Evolutionary conservation across 2,797 vertebrate genomes (phyloP), one percentile per base, ranked within the genome.

Genomic region (Pagetopsis macropterus): DNA sequence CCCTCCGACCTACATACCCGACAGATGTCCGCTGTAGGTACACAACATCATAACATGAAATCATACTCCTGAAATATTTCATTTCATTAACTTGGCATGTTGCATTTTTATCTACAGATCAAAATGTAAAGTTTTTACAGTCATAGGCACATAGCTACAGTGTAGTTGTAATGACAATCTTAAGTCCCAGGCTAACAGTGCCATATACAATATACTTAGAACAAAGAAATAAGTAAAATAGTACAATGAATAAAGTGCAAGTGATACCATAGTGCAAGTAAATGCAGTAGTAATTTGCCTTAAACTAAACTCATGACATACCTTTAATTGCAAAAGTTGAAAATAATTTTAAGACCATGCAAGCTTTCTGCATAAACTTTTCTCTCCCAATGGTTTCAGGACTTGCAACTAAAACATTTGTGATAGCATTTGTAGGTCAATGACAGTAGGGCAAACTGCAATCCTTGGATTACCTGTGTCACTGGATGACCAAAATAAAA

Each of bases 1-100:
- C 97, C 98, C 92, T 99, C 98, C 0, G 98, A 98, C 16, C 98
- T 96, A 89, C 98, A 99, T 31, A 99, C 98, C 82, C 98, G 93
- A 88, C 98, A 99, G 93, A 99, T 99, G 87, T 99, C 97, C 91
- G 92, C 94, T 94, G 90, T 74, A 8, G 21, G n/a, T 3, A 84
- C 21, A 78, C 17, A 68, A 44, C 13, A 50, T 58, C 49, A 62
- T 41, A 6, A 40, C 16, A 23, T 7, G 16, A 58, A 1, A 27
- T 46, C 31, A 33, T 21, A 11, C 55, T 43, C 15, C 16, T 44
- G 12, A 17, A 7, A 33, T 8, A 61, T 55, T 33, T 13, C 1
- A 12, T 46, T 54, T 9, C 4, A 56, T 33, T 23, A 48, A 49
- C 13, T 23, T 11, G 9, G 1, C 9, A 9, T 9, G 2, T 14